phyloP scores from a whole-genome alignment of 2,113 vertebrate genomes.

The Sceloporus tristichus region DNA sequence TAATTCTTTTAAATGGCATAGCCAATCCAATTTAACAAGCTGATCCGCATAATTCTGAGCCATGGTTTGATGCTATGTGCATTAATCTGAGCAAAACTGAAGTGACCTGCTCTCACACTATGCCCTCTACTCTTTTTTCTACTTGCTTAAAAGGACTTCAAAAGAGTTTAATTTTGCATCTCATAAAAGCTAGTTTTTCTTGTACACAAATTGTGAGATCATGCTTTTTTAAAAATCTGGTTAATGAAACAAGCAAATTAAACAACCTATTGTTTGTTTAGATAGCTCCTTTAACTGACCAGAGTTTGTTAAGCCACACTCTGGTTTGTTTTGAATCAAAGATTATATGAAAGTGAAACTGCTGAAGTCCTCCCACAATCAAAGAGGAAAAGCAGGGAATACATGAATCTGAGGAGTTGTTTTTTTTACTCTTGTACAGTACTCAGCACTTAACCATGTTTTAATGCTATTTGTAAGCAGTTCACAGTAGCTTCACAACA shows the following conservation, averaged over 20 bases:
- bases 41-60: background rate
- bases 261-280: background rate
- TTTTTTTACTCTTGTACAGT: background rate
- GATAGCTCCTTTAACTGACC: background rate
- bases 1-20: background rate
- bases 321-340: background rate
- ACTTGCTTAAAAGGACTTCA: background rate
- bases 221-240: background rate
- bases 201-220: background rate
- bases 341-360: background rate
- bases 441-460: background rate
- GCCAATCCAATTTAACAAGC: background rate
- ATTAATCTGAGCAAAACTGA: background rate
- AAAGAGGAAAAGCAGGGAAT: background rate
- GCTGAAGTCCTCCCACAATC: background rate
- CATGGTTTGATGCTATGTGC: background rate
- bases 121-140: background rate
- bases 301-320: background rate
- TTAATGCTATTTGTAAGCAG: background rate
- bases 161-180: background rate
- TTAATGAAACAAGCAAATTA: background rate
- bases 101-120: background rate
- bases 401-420: background rate
- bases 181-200: background rate
- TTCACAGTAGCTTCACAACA: background rate